Conservation (phyloP, 2,797 vertebrate genomes). For the Gymnoscopelus braueri region DNA sequence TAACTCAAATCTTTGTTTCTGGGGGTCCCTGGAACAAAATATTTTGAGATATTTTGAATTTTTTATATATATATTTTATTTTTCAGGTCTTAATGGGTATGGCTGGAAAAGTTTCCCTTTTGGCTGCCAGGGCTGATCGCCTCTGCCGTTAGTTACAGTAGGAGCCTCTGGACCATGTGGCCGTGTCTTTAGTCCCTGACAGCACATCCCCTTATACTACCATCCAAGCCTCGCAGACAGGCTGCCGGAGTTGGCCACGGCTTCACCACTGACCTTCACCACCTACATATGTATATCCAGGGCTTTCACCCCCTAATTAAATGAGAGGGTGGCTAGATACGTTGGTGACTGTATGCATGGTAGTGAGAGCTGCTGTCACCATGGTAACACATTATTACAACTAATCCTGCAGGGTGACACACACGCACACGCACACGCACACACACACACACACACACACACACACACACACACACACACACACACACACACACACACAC, state of each 20-base stretch:
- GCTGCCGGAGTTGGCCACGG: constrained; percentile 38
- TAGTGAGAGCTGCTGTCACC: constrained; percentile 39
- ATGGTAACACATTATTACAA: constrained; percentile 34
- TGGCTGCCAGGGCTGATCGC: constrained; percentile 58
- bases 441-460: too few relatives aligned
- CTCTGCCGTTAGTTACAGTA: constrained; percentile 56
- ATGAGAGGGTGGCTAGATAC: constrained; percentile 41
- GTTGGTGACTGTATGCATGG: constrained; percentile 40
- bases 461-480: too few relatives aligned
- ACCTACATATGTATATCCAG: constrained; percentile 30
- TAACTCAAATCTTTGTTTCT: too few relatives aligned
- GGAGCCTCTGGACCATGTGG: constrained; percentile 42
- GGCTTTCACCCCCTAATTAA: constrained; percentile 70
- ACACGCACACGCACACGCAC: background rate
- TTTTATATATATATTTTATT: too few relatives aligned
- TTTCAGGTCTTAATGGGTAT: background rate
- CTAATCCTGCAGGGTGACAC: too few relatives aligned
- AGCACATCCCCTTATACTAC: constrained; percentile 35
- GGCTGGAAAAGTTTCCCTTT: constrained; percentile 34
- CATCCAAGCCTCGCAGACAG: constrained; percentile 50
- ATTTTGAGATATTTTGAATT: too few relatives aligned
- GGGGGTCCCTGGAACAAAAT: too few relatives aligned
- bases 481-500: too few relatives aligned
- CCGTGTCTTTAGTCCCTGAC: constrained; percentile 55
- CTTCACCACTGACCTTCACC: constrained; percentile 23